Evolutionary conservation across 2,888 invertebrate species (phyloP), one percentile per base, ranked within the genome.

Genomic region (Nymphalis polychloros): DNA sequence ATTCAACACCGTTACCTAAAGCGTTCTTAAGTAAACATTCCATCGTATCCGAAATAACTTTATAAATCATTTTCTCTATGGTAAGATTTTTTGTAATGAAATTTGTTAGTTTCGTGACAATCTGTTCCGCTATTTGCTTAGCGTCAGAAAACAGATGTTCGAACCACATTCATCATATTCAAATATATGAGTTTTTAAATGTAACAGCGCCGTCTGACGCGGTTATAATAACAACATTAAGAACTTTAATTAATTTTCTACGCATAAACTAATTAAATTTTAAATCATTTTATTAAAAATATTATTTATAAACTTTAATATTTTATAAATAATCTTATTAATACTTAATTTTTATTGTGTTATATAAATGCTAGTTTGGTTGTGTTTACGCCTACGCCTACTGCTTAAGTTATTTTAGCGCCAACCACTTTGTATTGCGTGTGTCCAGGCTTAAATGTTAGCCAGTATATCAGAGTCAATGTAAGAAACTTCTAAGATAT

Each of bases 71-170:
- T 85, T 90, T 84, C 80, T 81, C 74, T 80, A 71, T 79, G 78
- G 78, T 74, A 74, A 76, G 76, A 76, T 84, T 88, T 90, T 90
- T 90, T 84, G 79, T 78, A 76, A 72, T 78, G 78, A 87, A 90
- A 91, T 92, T 89, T 88, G 90, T 92, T 87, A 89, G 85, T 89
- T 88, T 88, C 85, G 83, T 89, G 88, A 89, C 92, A 88, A 89
- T 90, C 91, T 89, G 92, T 92, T 92, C 90, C 92, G 92, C 88
- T 92, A 90, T 92, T 92, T 90, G 90, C 91, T 90, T 86, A 86
- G 83, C 80, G 85, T 88, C 83, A 72, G 83, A 79, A 87, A 90
- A 89, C 92, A 92, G 86, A 91, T 92, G 92, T 83, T 76, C 70
- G 74, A 72, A 69, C 76, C 70, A 76, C 86, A 89, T 91, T 82